Evolutionary conservation across 35 echinoderm and acorn worm genomes (phyloP).

Genomic region (Heliocidaris tuberculata): DNA sequence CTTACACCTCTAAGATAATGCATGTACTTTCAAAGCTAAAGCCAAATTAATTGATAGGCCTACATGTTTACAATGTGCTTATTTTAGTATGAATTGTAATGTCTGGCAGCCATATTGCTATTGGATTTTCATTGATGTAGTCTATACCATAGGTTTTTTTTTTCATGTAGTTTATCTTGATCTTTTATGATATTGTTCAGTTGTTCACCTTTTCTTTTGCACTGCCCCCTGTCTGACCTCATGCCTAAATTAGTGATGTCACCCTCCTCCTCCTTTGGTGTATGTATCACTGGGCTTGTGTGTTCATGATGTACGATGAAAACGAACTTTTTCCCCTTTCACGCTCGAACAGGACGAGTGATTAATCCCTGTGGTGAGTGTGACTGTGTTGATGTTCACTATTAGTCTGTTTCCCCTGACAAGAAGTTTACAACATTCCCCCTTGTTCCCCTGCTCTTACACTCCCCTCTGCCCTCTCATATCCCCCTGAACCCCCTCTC

Average conservation of each 20-base stretch:
- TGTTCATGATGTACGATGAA: neutral
- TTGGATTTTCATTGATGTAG: neutral
- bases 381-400: conserved; percentile 29
- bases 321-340: conserved; percentile 28
- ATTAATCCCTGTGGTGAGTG: conserved; percentile 39
- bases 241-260: neutral
- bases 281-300: neutral
- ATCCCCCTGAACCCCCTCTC: neutral
- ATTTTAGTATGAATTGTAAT: too few species aligned
- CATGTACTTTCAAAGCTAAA: too few species aligned
- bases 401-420: neutral
- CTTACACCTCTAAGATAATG: too few species aligned
- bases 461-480: neutral
- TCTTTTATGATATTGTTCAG: neutral
- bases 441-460: neutral
- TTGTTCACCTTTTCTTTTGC: neutral
- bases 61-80: too few species aligned
- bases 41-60: too few species aligned
- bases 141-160: neutral
- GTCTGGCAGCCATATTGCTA: too few species aligned
- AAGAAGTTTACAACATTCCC: neutral
- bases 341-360: conserved; percentile 15
- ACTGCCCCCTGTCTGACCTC: neutral
- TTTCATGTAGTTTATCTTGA: neutral
- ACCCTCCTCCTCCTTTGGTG: neutral